Percentiles rank a stretch among this genome's conserved stretches.
Conservation (phyloP, 2,888 invertebrate genomes). For the Polymixis flavicincta region DNA sequence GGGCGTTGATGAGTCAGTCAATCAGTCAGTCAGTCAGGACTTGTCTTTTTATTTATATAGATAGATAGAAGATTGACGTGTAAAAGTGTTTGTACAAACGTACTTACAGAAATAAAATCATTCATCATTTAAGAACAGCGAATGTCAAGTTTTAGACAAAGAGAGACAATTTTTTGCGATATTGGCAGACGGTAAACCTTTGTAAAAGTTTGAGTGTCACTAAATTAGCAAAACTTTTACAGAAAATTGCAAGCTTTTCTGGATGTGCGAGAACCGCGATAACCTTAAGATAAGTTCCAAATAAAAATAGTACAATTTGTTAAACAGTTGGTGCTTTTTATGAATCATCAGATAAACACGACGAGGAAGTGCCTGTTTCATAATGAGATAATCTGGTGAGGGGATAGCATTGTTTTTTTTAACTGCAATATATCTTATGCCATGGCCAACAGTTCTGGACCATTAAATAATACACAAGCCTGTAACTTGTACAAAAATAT, state of each 20-base stretch:
- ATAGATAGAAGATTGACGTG: too few relatives aligned
- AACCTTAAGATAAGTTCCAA: slow-evolving; percentile 11
- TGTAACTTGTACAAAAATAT: too few relatives aligned
- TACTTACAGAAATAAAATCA: too few relatives aligned
- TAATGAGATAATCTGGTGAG: slow-evolving; percentile 24
- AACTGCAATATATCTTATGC: slow-evolving; percentile 1
- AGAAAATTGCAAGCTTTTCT: not conserved
- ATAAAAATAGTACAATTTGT: slow-evolving; percentile 38
- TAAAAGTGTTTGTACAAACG: too few relatives aligned
- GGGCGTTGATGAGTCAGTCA: too few relatives aligned
- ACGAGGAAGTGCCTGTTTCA: slow-evolving; percentile 27
- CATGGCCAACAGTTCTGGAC: not conserved
- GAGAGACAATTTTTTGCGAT: too few relatives aligned
- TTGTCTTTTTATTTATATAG: too few relatives aligned
- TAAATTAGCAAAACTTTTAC: not conserved
- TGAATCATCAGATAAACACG: slow-evolving; percentile 45
- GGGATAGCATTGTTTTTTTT: slow-evolving; percentile 19
- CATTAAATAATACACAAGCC: too few relatives aligned
- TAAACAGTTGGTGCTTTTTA: slow-evolving; percentile 30
- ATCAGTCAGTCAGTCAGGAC: too few relatives aligned
- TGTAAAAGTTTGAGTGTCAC: not conserved
- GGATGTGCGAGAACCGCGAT: not conserved
- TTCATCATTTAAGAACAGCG: not conserved
- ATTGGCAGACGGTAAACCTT: not conserved
- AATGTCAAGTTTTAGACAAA: not conserved